Conservation (phyloP, 2,888 invertebrate genomes). For the Gastracanthus pulcherrimus region DNA sequence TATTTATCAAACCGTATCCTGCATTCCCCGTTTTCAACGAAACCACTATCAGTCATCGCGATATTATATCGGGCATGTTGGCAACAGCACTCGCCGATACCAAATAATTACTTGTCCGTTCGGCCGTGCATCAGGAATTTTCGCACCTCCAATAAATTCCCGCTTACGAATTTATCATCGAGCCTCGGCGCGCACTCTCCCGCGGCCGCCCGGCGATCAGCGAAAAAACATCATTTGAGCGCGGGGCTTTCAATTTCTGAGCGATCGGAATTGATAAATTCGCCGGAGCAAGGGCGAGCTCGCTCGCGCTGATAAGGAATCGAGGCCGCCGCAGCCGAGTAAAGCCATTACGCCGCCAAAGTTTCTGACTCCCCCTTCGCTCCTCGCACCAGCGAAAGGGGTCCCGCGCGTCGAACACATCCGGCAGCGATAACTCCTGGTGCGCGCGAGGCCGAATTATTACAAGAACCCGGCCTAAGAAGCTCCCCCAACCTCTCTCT, state of each 20-base stretch:
- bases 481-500: not conserved
- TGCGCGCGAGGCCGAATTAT: not conserved
- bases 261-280: constrained; percentile 35
- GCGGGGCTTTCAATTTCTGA: constrained; percentile 25
- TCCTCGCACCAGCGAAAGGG: too few relatives aligned
- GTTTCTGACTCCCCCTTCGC: not conserved
- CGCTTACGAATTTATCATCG: constrained; percentile 13
- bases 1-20: too few relatives aligned
- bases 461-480: not conserved
- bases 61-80: too few relatives aligned
- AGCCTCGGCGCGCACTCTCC: not conserved
- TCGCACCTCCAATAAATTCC: not conserved
- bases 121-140: not conserved
- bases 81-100: too few relatives aligned
- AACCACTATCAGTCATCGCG: too few relatives aligned
- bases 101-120: not conserved
- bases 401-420: not conserved
- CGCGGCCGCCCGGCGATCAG: not conserved
- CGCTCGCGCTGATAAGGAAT: constrained; percentile 16
- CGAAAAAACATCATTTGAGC: constrained; percentile 23
- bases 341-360: constrained; percentile 17
- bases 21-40: too few relatives aligned
- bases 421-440: constrained; percentile 23
- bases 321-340: constrained; percentile 5
- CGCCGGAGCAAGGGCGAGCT: not conserved